Evolutionary conservation across 2,113 vertebrate genomes (phyloP).

Genomic region (Australoheros scitulus): DNA sequence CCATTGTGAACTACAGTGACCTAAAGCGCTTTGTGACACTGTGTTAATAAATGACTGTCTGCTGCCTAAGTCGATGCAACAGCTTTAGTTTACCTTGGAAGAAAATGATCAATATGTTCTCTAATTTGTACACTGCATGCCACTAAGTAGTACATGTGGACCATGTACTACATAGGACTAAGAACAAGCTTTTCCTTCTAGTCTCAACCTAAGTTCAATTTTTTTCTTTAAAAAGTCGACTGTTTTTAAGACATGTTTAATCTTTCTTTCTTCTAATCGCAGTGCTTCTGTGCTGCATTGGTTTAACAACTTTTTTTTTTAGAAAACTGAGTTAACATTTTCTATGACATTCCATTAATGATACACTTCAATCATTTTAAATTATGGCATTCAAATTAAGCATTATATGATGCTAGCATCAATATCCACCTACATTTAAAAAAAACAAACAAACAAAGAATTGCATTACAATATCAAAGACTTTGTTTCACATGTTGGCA

Average conservation of each 20-base stretch:
- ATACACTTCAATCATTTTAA: background rate
- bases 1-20: constrained; percentile 18
- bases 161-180: too few relatives aligned
- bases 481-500: too few relatives aligned
- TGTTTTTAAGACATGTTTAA: background rate
- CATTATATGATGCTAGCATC: too few relatives aligned
- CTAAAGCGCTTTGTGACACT: constrained; percentile 12
- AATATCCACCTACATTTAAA: too few relatives aligned
- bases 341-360: background rate
- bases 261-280: background rate
- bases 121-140: constrained; percentile 5
- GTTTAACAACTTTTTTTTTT: background rate
- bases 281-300: background rate
- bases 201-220: background rate
- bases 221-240: background rate
- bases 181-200: background rate
- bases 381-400: too few relatives aligned
- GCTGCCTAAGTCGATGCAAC: constrained; percentile 2
- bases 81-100: constrained; percentile 24
- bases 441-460: too few relatives aligned
- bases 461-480: too few relatives aligned
- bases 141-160: background rate
- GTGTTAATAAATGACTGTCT: constrained; percentile 31
- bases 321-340: background rate
- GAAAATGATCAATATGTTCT: constrained; percentile 19